Base-by-base conservation (phyloP, 2,797 vertebrate species). In the Amazona ochrocephala region DNA sequence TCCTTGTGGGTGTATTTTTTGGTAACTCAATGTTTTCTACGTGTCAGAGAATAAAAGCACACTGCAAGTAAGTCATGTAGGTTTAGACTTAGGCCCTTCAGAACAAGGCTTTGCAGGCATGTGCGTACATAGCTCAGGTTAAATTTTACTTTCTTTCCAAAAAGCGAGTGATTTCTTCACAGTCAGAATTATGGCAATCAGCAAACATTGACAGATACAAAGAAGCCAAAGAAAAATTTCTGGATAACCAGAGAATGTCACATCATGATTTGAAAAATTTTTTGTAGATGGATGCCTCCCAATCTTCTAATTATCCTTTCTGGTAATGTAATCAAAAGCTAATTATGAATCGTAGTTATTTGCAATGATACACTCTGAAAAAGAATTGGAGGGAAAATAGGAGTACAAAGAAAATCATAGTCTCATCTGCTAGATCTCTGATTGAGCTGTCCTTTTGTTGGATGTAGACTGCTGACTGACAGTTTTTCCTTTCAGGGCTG, bases 281-380 rank as follows among this genome's bases (percentile, higher is more conserved):
- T 74, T 81, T 71, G 45, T 58, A 70, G 27, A 72, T 41, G 30
- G 9, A 85, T 48, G 45, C 44, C 87, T 89, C 54, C 60, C 17
- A 13, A 84, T 93, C 88, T 90, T 95, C 83, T 79, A 89, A 93
- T 94, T 89, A 83, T 86, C 51, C 44, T 75, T 83, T 84, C 56
- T 84, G 48, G 26, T 91, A 95, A 86, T 75, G 53, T 88, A 93
- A 93, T 95, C 86, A 96, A 89, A 94, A 90, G 61, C 53, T 95
- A 87, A 92, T 92, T 89, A 77, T 87, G 78, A 92, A 74, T 90
- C 84, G 80, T 20, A 89, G 51, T 66, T 94, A 82, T 84, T 90
- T 95, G 64, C 74, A 90, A 51, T 73, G 71, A 51, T 75, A 82
- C n/a, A 47, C 41, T 54, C 15, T 90, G 72, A 42, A 61, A 82